Conservation (phyloP, 1,140 invertebrate genomes). For the Drosophila micromelanica region DNA sequence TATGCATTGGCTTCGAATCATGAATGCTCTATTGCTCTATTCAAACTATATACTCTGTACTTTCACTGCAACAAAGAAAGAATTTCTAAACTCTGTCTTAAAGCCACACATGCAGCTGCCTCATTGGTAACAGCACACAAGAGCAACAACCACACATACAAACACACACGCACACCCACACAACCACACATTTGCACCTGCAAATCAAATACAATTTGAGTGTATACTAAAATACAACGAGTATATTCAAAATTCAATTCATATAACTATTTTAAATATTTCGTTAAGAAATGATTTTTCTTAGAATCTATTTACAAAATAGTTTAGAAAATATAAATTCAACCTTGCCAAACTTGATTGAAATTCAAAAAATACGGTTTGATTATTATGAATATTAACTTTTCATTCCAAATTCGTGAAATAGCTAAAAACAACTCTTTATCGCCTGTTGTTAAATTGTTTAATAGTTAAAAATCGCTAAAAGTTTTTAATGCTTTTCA, state of each 20-base stretch:
- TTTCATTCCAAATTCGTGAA: not conserved
- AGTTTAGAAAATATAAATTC: no score
- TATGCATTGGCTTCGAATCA: constrained; percentile 21
- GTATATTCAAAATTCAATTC: no score
- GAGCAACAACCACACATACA: constrained; percentile 14
- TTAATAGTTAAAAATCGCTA: constrained; percentile 5
- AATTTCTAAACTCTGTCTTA: constrained; percentile 9
- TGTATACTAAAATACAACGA: not conserved
- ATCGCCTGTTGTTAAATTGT: not conserved
- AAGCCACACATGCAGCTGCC: constrained; percentile 34
- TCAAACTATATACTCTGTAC: constrained; percentile 13
- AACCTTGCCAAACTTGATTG: no score
- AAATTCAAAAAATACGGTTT: no score
- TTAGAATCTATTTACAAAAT: no score
- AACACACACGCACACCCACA: constrained; percentile 11
- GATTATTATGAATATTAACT: not conserved
- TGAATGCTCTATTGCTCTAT: constrained; percentile 18
- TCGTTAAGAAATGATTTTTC: no score
- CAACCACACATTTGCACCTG: constrained; percentile 41
- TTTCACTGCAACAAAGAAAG: constrained; percentile 19
- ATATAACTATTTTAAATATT: no score
- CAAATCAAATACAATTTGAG: constrained; percentile 23
- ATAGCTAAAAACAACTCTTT: constrained; percentile 6
- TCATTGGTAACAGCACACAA: constrained; percentile 12
- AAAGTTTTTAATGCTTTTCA: constrained; percentile 10